These are phyloP conservation scores for Trisateles emortualis DNA, from an alignment of 2,888 invertebrate genomes.

Conservation along the genomic window DNA sequence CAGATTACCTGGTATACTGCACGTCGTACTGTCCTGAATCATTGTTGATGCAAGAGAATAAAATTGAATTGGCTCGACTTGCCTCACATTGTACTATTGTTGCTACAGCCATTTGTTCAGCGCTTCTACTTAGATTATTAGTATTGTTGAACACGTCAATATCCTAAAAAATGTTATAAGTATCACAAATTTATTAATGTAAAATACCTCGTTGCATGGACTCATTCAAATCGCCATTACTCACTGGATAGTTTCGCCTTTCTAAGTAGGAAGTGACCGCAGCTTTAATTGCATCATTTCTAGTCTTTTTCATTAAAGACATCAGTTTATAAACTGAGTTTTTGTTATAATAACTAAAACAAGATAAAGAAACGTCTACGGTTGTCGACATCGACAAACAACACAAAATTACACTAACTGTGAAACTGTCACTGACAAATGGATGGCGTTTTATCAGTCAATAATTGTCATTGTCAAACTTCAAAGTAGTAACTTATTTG, in stretches of 20 bases:
- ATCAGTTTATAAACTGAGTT: slow-evolving; percentile 41
- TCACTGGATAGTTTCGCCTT: slow-evolving; percentile 89
- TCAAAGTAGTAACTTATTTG: too few relatives aligned
- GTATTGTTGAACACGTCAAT: slow-evolving; percentile 88
- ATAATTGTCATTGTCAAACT: neutral
- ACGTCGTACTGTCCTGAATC: slow-evolving; percentile 91
- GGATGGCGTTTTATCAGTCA: too few relatives aligned
- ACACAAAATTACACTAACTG: neutral
- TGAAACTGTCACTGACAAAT: too few relatives aligned
- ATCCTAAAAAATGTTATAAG: too few relatives aligned
- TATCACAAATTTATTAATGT: too few relatives aligned
- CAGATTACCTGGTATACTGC: slow-evolving; percentile 89
- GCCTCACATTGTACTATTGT: slow-evolving; percentile 91
- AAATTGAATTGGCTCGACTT: slow-evolving; percentile 91
- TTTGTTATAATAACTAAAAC: slow-evolving; percentile 1
- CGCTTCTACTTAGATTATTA: slow-evolving; percentile 86
- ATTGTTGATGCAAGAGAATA: slow-evolving; percentile 92
- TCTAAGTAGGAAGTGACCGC: slow-evolving; percentile 90
- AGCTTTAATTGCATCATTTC: slow-evolving; percentile 89
- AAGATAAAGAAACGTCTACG: neutral
- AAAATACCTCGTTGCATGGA: neutral
- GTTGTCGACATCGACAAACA: neutral
- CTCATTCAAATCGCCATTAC: slow-evolving; percentile 34
- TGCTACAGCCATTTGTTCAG: slow-evolving; percentile 90
- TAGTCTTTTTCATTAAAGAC: slow-evolving; percentile 88